Conservation (phyloP, 2,113 vertebrate genomes). For the Strix aluco region DNA sequence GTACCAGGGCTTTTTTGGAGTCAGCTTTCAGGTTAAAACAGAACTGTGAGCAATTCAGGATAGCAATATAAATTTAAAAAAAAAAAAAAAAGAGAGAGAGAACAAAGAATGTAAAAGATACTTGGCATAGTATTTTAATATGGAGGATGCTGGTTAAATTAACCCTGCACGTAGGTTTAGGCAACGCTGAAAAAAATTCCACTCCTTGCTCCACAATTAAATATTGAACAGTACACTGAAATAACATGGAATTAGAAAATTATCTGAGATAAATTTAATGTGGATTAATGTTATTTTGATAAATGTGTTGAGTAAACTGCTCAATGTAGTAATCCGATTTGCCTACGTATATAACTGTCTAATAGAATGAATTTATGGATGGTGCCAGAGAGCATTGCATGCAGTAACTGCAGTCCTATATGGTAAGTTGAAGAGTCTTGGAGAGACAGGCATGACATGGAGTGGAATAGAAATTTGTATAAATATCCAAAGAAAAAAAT, state of each 20-base stretch:
- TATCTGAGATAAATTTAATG: neutral
- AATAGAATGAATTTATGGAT: neutral
- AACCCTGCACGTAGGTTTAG: neutral
- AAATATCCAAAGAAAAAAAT: neutral
- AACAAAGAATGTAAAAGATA: neutral
- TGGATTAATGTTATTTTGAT: conserved; percentile 1
- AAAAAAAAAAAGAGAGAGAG: neutral
- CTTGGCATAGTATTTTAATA: neutral
- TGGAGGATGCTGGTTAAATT: neutral
- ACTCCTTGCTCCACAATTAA: neutral
- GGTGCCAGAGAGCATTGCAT: neutral
- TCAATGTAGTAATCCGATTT: neutral
- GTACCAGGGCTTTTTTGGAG: neutral
- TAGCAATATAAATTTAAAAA: neutral
- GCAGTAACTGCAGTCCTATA: neutral
- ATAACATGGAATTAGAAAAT: neutral
- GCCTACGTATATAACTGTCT: neutral
- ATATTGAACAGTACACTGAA: neutral
- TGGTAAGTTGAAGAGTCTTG: neutral
- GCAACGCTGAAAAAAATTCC: neutral
- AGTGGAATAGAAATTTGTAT: neutral
- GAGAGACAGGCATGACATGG: neutral
- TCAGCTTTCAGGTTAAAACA: neutral
- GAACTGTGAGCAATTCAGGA: neutral
- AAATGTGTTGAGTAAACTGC: neutral